Percentiles rank a stretch among this genome's conserved stretches.
Conservation (phyloP, 2,113 vertebrate genomes). For the Capreolus pygargus region DNA sequence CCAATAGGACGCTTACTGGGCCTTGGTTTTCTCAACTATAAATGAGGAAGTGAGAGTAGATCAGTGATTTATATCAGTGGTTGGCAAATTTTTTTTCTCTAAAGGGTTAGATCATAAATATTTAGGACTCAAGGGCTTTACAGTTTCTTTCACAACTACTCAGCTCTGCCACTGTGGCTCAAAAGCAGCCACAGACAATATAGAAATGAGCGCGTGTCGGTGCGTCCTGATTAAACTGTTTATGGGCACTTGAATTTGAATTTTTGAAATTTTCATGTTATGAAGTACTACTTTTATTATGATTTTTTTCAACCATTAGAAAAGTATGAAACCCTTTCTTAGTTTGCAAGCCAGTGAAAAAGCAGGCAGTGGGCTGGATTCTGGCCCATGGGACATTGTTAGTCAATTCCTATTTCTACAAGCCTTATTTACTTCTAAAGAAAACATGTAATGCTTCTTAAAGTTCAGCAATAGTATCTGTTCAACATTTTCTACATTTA, state of each 20-base stretch:
- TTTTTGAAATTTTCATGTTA: background rate
- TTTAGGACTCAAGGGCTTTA: background rate
- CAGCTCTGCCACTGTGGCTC: background rate
- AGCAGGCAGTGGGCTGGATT: background rate
- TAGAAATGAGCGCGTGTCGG: background rate
- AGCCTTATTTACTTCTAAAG: background rate
- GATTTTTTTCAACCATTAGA: background rate
- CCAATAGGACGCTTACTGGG: background rate
- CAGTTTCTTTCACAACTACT: background rate
- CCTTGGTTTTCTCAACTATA: background rate
- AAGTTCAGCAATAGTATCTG: background rate
- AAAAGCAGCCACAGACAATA: background rate
- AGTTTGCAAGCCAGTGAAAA: background rate
- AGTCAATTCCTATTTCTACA: background rate
- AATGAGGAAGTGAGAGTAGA: background rate
- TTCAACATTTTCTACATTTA: background rate
- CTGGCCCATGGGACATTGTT: background rate
- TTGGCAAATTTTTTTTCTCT: background rate
- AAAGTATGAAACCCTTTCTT: background rate
- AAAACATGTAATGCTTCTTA: background rate
- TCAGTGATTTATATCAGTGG: background rate
- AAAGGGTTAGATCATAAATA: background rate
- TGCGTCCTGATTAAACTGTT: background rate
- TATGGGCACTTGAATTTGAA: background rate
- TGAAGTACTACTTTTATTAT: background rate